Base-by-base conservation (phyloP, 2,113 vertebrate genomes). In the Lampris incognitus region DNA sequence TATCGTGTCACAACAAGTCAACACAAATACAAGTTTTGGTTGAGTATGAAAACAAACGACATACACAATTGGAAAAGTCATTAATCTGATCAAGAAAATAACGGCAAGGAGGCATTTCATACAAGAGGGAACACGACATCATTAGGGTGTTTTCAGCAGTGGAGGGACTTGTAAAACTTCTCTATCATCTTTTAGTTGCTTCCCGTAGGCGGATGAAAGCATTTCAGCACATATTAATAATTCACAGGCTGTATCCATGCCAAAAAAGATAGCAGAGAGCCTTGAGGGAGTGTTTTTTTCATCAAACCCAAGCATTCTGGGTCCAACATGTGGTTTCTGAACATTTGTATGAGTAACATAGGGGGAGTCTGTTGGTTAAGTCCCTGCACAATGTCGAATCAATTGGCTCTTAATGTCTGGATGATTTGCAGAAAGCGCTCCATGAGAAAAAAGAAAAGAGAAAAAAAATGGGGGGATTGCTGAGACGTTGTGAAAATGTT, bases 401-500 rank as follows among this genome's bases (percentile, higher is more conserved):
- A 81, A 87, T 85, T 74, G 69, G 58, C 64, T 64, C 37, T 56
- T 71, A 66, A 86, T 79, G 73, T 79, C 80, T 56, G 67, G 77
- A 89, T 64, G 68, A 41, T 44, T 65, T 57, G 56, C 74, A 67
- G 38, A 74, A 73, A 82, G 50, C 40, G n/a, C 38, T 79, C 48
- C 66, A 44, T 72, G 55, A 72, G 70, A 66, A 86, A 85, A 71
- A 85, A 37, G 72, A 84, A 57, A 66, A 87, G 81, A 24, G 24
- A 24, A 24, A 24, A 24, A 24, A 24, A 24, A 24, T 24, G 24
- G 24, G 24, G 24, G 24, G 24, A 24, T 78, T 65, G 55, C 46
- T 72, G 57, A 5, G 0, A 48, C 68, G 59, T 60, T 39, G 69
- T 1, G n/a, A 84, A 89, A 87, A 84, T 85, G 79, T 80, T 91